Evolutionary conservation across 2,797 vertebrate species (phyloP).

Genomic region (Tachyglossus aculeatus): DNA sequence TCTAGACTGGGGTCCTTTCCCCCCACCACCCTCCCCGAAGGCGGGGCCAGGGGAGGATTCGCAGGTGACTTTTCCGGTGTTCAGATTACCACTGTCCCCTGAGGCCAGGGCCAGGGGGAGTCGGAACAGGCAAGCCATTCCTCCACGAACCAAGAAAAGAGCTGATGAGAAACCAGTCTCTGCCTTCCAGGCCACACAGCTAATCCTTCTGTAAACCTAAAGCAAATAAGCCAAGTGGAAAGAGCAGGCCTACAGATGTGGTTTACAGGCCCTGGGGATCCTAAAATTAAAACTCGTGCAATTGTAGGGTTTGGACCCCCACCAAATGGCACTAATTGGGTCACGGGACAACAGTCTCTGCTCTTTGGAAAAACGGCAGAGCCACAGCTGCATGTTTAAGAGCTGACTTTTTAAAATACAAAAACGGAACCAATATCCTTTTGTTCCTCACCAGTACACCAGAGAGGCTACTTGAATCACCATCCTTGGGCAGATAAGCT

Average conservation of each 20-base stretch:
- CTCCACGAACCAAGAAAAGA: slow-evolving; percentile 9
- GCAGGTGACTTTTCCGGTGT: slow-evolving; percentile 40
- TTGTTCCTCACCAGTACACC: slow-evolving; percentile 26
- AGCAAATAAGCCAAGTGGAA: slow-evolving; percentile 46
- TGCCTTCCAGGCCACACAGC: slow-evolving; percentile 53
- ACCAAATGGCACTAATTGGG: slow-evolving; percentile 64
- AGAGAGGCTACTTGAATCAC: slow-evolving; percentile 4
- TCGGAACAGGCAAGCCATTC: slow-evolving; percentile 48
- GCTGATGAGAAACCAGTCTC: slow-evolving; percentile 46
- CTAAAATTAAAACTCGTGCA: slow-evolving; percentile 59
- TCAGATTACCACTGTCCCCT: slow-evolving; percentile 32
- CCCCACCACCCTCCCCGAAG: background rate
- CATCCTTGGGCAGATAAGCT: background rate
- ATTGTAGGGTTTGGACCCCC: slow-evolving; percentile 56
- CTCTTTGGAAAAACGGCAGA: slow-evolving; percentile 22
- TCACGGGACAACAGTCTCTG: slow-evolving; percentile 52
- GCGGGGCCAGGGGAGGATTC: slow-evolving; percentile 19
- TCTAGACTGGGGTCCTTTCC: background rate
- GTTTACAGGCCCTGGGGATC: slow-evolving; percentile 56
- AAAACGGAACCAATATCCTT: slow-evolving; percentile 12
- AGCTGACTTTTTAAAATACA: slow-evolving; percentile 39
- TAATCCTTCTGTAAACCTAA: slow-evolving; percentile 53
- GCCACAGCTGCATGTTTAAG: slow-evolving; percentile 42
- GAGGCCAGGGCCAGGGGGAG: slow-evolving; percentile 52
- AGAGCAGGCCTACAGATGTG: slow-evolving; percentile 59